These are phyloP conservation scores for Cheilosia vulpina DNA, from an alignment of 2,888 invertebrate species.

Conservation along the genomic window DNA sequence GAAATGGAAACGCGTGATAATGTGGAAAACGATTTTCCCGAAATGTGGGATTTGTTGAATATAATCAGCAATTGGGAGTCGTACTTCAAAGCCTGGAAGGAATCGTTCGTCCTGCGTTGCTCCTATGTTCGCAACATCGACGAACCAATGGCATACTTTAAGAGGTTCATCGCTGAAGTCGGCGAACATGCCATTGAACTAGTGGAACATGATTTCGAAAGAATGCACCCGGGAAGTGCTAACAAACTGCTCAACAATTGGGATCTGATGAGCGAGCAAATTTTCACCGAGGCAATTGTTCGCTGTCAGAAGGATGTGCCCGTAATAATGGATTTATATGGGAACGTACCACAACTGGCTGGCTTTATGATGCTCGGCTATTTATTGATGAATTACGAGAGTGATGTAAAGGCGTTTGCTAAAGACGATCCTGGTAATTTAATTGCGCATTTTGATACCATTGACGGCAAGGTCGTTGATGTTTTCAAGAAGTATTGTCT, in stretches of 20 bases:
- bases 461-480: neutral
- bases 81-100: slow-evolving; percentile 12
- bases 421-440: slow-evolving; percentile 35
- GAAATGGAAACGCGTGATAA: neutral
- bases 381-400: slow-evolving; percentile 26
- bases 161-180: neutral
- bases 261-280: slow-evolving; percentile 18
- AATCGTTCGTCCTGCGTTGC: slow-evolving; percentile 24
- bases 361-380: slow-evolving; percentile 42
- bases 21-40: slow-evolving; percentile 36
- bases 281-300: slow-evolving; percentile 37
- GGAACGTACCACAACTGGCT: slow-evolving; percentile 6
- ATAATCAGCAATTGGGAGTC: neutral
- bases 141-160: slow-evolving; percentile 1
- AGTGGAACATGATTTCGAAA: slow-evolving; percentile 38
- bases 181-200: neutral
- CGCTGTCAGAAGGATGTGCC: slow-evolving; percentile 32
- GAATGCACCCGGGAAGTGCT: slow-evolving; percentile 7
- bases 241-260: slow-evolving; percentile 20
- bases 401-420: neutral
- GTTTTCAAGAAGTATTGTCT: neutral
- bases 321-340: slow-evolving; percentile 38
- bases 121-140: neutral
- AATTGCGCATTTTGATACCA: slow-evolving; percentile 24
- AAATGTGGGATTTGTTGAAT: slow-evolving; percentile 14